Conservation (phyloP, 92 coral and sea anemone species). For the Phenganax marumi region DNA sequence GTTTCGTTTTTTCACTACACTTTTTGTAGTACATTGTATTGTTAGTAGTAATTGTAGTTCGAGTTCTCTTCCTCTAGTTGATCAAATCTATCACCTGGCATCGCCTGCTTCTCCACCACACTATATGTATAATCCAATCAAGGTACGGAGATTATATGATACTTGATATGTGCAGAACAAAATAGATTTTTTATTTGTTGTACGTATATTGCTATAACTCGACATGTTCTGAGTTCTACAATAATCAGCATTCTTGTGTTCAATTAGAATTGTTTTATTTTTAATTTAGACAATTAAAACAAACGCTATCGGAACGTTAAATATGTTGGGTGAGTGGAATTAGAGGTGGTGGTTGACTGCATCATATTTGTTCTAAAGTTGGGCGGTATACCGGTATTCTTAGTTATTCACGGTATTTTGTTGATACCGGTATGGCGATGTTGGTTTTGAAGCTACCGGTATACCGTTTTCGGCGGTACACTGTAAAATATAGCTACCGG, state of each 20-base stretch:
- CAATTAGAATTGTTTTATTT: background rate
- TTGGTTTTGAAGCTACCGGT: too few relatives aligned
- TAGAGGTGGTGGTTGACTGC: background rate
- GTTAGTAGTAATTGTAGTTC: background rate
- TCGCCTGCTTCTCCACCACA: slow-evolving; percentile 99
- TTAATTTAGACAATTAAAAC: slow-evolving; percentile 83
- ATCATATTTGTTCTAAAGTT: too few relatives aligned
- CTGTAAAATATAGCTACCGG: too few relatives aligned
- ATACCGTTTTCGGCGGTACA: too few relatives aligned
- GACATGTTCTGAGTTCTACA: background rate
- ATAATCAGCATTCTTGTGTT: background rate
- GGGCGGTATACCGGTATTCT: too few relatives aligned
- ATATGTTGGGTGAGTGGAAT: slow-evolving; percentile 76
- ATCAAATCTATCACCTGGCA: slow-evolving; percentile 93
- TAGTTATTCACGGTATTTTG: too few relatives aligned
- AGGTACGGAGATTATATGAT: slow-evolving; percentile 53
- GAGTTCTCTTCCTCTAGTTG: slow-evolving; percentile 63
- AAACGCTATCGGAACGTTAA: slow-evolving; percentile 89
- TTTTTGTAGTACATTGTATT: background rate
- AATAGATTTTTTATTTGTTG: too few relatives aligned
- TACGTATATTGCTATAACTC: background rate
- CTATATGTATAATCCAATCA: slow-evolving; percentile 95
- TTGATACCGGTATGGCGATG: too few relatives aligned
- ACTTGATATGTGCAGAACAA: too few relatives aligned
- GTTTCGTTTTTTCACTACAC: too few relatives aligned